Percentiles rank a stretch among this genome's conserved stretches.
phyloP scores from a whole-genome alignment of 2,113 vertebrate species.

The Coreoperca whiteheadi region DNA sequence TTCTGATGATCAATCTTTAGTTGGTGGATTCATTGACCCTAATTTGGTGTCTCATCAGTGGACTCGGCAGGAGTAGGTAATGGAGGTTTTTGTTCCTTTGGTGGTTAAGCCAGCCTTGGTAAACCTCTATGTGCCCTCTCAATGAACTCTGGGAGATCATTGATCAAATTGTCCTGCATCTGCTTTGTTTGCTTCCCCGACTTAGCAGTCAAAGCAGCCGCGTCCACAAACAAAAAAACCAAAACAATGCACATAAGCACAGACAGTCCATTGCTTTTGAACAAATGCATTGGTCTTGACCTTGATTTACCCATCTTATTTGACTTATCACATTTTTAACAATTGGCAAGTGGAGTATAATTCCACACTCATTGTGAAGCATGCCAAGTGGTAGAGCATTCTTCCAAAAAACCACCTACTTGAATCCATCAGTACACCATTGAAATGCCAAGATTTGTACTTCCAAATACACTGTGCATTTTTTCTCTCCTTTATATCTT shows the following conservation, averaged over 20 bases:
- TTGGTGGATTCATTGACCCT: slow-evolving; percentile 85
- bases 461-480: slow-evolving; percentile 72
- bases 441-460: slow-evolving; percentile 77
- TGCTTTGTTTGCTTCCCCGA: slow-evolving; percentile 80
- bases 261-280: slow-evolving; percentile 50
- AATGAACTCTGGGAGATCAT: slow-evolving; percentile 84
- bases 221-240: slow-evolving; percentile 75
- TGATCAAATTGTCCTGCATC: slow-evolving; percentile 82
- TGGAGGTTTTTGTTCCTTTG: slow-evolving; percentile 82
- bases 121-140: slow-evolving; percentile 79
- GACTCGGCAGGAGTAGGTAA: slow-evolving; percentile 79
- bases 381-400: slow-evolving; percentile 77
- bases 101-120: slow-evolving; percentile 85
- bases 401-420: slow-evolving; percentile 78
- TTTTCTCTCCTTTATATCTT: slow-evolving; percentile 68
- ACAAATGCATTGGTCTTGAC: slow-evolving; percentile 64
- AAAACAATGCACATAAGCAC: slow-evolving; percentile 60
- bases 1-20: slow-evolving; percentile 84
- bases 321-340: slow-evolving; percentile 75
- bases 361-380: slow-evolving; percentile 72
- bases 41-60: slow-evolving; percentile 83
- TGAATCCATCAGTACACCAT: slow-evolving; percentile 76
- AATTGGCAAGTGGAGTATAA: slow-evolving; percentile 72
- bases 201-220: slow-evolving; percentile 73
- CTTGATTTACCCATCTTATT: slow-evolving; percentile 74